Evolutionary conservation across 2,797 vertebrate species (phyloP).

Genomic region (Vipera latastei): DNA sequence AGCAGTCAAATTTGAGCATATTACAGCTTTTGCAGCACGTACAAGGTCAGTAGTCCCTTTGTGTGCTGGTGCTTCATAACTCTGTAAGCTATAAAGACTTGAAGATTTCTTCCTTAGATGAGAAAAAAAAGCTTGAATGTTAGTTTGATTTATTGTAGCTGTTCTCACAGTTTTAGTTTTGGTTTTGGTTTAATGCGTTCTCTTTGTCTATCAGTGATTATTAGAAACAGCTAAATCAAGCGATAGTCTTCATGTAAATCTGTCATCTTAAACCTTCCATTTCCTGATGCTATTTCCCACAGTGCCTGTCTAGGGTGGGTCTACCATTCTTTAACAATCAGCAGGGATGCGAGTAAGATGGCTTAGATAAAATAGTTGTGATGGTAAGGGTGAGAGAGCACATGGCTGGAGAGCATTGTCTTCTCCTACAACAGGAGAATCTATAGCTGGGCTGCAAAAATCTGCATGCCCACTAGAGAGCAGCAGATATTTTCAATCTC

Average conservation of each 20-base stretch:
- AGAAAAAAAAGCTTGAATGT: not conserved
- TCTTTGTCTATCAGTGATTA: not conserved
- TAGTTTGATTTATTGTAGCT: not conserved
- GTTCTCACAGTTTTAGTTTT: not conserved
- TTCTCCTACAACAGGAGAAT: not conserved
- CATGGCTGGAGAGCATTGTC: not conserved
- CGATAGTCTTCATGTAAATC: not conserved
- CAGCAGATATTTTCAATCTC: not conserved
- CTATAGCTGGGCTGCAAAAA: not conserved
- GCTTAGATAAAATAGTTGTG: not conserved
- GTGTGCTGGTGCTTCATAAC: not conserved
- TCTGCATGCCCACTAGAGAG: not conserved
- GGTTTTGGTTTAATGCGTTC: not conserved
- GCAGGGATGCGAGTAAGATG: not conserved
- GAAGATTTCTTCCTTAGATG: not conserved
- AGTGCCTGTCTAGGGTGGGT: not conserved
- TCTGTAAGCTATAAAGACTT: not conserved
- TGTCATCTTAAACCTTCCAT: not conserved
- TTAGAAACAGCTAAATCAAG: not conserved
- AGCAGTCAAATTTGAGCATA: not conserved
- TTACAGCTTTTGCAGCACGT: not conserved
- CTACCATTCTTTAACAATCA: not conserved
- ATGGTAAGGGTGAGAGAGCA: not conserved
- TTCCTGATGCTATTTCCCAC: not conserved
- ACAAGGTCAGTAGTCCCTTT: not conserved